Evolutionary conservation across 1,140 invertebrate species (phyloP).

Genomic region (Ceratina australensis): DNA sequence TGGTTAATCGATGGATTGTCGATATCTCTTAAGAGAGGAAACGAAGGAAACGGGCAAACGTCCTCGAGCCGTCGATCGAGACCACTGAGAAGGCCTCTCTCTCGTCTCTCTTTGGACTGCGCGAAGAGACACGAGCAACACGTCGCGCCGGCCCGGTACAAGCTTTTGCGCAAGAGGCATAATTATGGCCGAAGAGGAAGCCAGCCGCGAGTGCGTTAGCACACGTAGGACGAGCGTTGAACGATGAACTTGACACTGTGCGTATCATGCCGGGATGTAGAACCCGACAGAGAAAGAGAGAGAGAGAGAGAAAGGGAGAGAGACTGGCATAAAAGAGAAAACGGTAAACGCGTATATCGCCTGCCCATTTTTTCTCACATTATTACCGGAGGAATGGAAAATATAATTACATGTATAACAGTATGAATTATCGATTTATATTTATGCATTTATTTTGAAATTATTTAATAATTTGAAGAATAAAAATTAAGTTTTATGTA

Average conservation of each 20-base stretch:
- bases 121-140: slow-evolving; percentile 57
- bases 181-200: slow-evolving; percentile 65
- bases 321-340: slow-evolving; percentile 1
- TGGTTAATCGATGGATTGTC: background rate
- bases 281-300: background rate
- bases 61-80: slow-evolving; percentile 62
- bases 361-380: slow-evolving; percentile 47
- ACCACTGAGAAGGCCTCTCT: slow-evolving; percentile 58
- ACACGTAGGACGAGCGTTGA: slow-evolving; percentile 65
- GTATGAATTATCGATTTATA: background rate
- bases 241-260: slow-evolving; percentile 68
- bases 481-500: no score
- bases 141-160: slow-evolving; percentile 42
- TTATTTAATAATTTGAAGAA: no score
- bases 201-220: slow-evolving; percentile 63
- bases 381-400: background rate
- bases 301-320: background rate
- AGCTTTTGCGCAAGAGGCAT: slow-evolving; percentile 64
- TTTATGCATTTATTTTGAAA: no score
- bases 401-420: background rate
- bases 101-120: slow-evolving; percentile 8
- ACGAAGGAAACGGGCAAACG: slow-evolving; percentile 51
- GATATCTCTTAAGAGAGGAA: background rate
- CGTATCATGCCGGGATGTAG: slow-evolving; percentile 2
- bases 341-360: slow-evolving; percentile 27